These are phyloP conservation scores for Magallana angulata DNA, from an alignment of 1,140 invertebrate species.

Conservation along the genomic window DNA sequence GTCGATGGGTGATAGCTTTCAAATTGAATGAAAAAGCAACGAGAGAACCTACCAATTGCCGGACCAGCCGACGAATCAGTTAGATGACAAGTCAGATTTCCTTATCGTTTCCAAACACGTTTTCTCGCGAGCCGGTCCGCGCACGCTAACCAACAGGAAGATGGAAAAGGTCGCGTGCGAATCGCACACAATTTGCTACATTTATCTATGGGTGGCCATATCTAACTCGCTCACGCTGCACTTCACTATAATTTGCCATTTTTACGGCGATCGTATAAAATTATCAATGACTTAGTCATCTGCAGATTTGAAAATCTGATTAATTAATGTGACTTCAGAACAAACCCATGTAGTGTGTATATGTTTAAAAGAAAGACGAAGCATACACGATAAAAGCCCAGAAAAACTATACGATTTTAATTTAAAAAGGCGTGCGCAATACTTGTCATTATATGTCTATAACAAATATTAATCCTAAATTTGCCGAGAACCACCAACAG, in stretches of 20 bases:
- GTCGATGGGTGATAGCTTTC: background rate
- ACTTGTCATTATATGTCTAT: background rate
- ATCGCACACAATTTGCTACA: slow-evolving; percentile 30
- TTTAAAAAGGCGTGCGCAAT: background rate
- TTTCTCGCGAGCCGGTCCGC: slow-evolving; percentile 35
- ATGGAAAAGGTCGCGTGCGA: slow-evolving; percentile 22
- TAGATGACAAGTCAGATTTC: slow-evolving; percentile 28
- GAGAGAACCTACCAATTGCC: background rate
- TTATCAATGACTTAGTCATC: slow-evolving; percentile 6
- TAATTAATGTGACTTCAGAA: slow-evolving; percentile 14
- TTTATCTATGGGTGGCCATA: slow-evolving; percentile 37
- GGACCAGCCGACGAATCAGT: slow-evolving; percentile 4
- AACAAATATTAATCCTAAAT: slow-evolving; percentile 30
- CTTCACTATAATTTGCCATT: slow-evolving; percentile 24
- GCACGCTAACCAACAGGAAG: slow-evolving; percentile 30
- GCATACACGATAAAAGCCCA: background rate
- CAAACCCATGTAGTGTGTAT: background rate
- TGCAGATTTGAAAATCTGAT: background rate
- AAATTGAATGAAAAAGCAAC: slow-evolving; percentile 20
- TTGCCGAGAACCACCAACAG: background rate
- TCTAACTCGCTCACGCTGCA: slow-evolving; percentile 15
- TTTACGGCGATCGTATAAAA: slow-evolving; percentile 23
- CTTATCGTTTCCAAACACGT: slow-evolving; percentile 30
- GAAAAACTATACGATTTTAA: background rate
- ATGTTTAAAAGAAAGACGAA: background rate